Base-by-base conservation (phyloP, 2,888 invertebrate genomes). In the Cerceris ruficornis region DNA sequence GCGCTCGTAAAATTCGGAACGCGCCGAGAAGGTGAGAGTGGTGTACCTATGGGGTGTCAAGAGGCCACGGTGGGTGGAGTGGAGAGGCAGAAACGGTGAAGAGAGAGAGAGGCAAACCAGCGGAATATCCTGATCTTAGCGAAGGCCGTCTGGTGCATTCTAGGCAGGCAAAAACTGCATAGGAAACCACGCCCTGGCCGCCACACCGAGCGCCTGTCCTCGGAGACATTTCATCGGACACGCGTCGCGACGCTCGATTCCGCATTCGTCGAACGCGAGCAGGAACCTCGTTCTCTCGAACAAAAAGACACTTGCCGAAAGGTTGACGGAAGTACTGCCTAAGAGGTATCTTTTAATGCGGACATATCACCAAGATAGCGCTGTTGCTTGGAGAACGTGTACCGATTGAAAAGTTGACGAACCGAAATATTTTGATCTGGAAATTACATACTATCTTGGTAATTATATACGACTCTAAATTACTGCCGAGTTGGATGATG, bases 131-230 rank as follows among this genome's bases (percentile, higher is more conserved):
- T 88, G 90, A 91, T 92, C 87, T 87, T 86, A 88, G 86, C 87
- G 92, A 92, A 92, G 92, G 92, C 86, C 91, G 87, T 81, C 91
- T 89, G 86, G 90, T 91, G 90, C 90, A 90, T 91, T 90, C 90
- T 90, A 91, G 85, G 83, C 87, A 77, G 81, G 87, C 88, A 90
- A 92, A 91, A 92, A 90, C 86, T 88, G 85, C 89, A 90, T 91
- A 90, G 90, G 88, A 91, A 91, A 91, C 92, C 92, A 91, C 92
- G 90, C 92, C 92, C 89, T 90, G 89, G 81, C 80, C 79, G 83
- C 85, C 85, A 86, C 83, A 59, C 80, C 81, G 83, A 84, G 82
- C 77, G 79, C 57, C 84, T 90, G 87, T 90, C 89, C 88, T 91
- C 90, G 88, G 88, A 88, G 86, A 89, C 90, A 88, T 88, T 87